Percentiles rank a stretch among this genome's conserved stretches.
Evolutionary conservation across 2,797 vertebrate species (phyloP).

Genomic region (Rhadinocentrus ornatus): DNA sequence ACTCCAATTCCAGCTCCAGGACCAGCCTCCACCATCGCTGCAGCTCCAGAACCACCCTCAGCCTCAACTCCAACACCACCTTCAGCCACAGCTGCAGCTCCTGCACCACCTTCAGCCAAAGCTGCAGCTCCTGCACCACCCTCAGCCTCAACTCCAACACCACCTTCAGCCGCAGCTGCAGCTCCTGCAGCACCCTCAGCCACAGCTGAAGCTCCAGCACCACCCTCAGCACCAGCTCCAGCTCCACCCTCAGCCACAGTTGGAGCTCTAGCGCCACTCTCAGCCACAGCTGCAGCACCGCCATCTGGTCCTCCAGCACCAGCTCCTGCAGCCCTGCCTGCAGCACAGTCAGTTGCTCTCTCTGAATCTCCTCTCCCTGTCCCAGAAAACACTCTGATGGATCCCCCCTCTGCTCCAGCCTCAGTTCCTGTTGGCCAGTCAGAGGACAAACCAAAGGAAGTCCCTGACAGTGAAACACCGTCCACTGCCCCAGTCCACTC

Average conservation of each 20-base stretch:
- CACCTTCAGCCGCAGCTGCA: too few relatives aligned
- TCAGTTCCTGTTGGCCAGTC: conserved; percentile 21
- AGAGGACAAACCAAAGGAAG: conserved; percentile 62
- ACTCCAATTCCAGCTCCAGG: too few relatives aligned
- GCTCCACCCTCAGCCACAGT: too few relatives aligned
- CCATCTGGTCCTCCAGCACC: too few relatives aligned
- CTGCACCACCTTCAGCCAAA: conserved; percentile 23
- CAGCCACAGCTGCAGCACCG: background rate
- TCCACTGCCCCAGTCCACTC: conserved; percentile 50
- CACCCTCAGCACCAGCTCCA: too few relatives aligned
- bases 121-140: conserved; percentile 16
- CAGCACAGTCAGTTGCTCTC: conserved; percentile 40
- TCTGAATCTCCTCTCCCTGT: conserved; percentile 24
- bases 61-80: too few relatives aligned
- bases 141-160: too few relatives aligned
- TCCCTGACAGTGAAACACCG: conserved; percentile 42
- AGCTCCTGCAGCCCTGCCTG: background rate
- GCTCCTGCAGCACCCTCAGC: too few relatives aligned
- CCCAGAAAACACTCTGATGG: conserved; percentile 29
- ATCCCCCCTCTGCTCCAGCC: background rate
- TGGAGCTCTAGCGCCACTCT: too few relatives aligned
- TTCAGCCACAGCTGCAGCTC: background rate
- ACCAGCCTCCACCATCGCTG: too few relatives aligned
- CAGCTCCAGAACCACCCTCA: too few relatives aligned
- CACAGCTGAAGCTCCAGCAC: too few relatives aligned